Percentiles rank a stretch among this genome's conserved stretches.
Evolutionary conservation across 2,797 vertebrate genomes (phyloP).

Genomic region (Vipera latastei): DNA sequence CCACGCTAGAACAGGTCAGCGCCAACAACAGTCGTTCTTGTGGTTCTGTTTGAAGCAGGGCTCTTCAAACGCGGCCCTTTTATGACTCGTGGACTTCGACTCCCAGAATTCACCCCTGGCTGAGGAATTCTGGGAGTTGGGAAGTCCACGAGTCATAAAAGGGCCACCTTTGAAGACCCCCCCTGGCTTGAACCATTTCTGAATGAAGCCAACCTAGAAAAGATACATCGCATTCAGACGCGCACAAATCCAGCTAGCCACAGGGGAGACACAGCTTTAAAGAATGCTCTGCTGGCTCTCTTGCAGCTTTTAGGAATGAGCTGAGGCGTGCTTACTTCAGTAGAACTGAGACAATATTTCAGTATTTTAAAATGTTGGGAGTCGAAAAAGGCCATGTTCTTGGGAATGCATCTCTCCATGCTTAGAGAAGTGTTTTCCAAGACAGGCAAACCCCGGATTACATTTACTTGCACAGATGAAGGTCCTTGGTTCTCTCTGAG

Average conservation of each 20-base stretch:
- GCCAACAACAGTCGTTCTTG: neutral
- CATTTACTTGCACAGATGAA: neutral
- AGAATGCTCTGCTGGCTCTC: no score
- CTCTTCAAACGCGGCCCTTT: no score
- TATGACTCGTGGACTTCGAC: no score
- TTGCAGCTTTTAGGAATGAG: neutral
- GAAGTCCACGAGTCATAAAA: no score
- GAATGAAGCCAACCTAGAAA: neutral
- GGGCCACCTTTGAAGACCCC: no score
- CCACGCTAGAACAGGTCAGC: neutral
- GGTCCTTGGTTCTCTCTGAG: no score
- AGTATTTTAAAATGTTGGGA: neutral
- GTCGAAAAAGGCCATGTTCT: neutral
- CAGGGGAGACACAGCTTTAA: neutral
- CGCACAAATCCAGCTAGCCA: neutral
- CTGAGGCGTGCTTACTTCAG: neutral
- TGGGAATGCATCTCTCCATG: neutral
- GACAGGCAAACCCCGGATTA: neutral
- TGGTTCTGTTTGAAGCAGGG: neutral
- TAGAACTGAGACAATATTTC: no score
- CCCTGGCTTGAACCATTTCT: neutral
- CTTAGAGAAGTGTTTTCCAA: neutral
- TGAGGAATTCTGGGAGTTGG: no score
- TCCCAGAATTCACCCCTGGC: no score
- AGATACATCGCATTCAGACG: neutral